phyloP scores from a whole-genome alignment of 1,140 invertebrate genomes.

The Cepaea nemoralis region DNA sequence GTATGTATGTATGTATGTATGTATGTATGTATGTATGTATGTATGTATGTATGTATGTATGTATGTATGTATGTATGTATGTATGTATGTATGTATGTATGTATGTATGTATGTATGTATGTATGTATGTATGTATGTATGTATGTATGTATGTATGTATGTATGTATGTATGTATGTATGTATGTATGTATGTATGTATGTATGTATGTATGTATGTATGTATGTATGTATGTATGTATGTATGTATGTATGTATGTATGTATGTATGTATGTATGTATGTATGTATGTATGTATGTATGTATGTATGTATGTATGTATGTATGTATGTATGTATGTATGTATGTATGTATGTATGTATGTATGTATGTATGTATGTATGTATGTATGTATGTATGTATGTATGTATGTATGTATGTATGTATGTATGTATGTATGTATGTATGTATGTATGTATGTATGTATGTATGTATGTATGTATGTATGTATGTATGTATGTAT shows the following conservation, averaged over 20 bases:
- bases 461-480: conserved; percentile 4
- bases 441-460: conserved; percentile 3
- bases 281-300: not conserved
- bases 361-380: conserved; percentile 3
- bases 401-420: not conserved
- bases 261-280: conserved; percentile 4
- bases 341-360: conserved; percentile 3
- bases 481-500: conserved; percentile 4
- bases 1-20: too few relatives aligned
- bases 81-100: too few relatives aligned
- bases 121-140: too few relatives aligned
- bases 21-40: too few relatives aligned
- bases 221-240: conserved; percentile 4
- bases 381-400: conserved; percentile 3
- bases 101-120: too few relatives aligned
- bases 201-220: conserved; percentile 4
- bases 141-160: too few relatives aligned
- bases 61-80: too few relatives aligned
- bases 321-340: not conserved
- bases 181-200: not conserved
- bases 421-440: conserved; percentile 1
- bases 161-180: too few relatives aligned
- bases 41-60: too few relatives aligned
- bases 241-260: conserved; percentile 4
- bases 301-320: not conserved